These are phyloP conservation scores for Polypterus senegalus DNA, from an alignment of 2,113 vertebrate species.

Conservation along the genomic window DNA sequence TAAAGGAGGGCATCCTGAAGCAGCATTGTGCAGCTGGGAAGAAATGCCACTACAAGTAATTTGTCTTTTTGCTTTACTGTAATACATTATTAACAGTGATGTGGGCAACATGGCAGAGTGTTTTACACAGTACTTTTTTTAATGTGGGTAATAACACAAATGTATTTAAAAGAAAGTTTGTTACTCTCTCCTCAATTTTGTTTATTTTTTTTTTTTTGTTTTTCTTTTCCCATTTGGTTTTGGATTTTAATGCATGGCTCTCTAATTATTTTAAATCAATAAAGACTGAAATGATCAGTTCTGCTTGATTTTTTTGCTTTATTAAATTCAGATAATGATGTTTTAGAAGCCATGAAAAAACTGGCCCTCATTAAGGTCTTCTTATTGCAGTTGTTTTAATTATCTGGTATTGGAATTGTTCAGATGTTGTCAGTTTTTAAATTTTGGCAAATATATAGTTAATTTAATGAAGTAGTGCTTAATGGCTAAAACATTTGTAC, in stretches of 20 bases:
- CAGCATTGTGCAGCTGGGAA: no score
- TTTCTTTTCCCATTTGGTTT: conserved; percentile 51
- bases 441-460: no score
- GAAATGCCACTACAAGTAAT: no score
- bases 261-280: conserved; percentile 84
- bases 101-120: conserved; percentile 35
- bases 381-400: no score
- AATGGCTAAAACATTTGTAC: no score
- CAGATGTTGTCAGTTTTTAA: no score
- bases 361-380: no score
- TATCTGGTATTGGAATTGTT: no score
- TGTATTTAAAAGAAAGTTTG: conserved; percentile 46
- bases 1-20: no score
- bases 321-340: not conserved
- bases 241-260: conserved; percentile 83
- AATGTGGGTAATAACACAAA: conserved; percentile 55
- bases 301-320: not conserved
- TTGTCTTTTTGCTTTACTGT: no score
- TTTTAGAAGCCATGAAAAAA: no score
- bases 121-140: conserved; percentile 37
- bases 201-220: conserved; percentile 30
- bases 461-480: no score
- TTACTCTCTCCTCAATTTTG: conserved; percentile 26
- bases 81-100: conserved; percentile 20
- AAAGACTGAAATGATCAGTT: conserved; percentile 67